These are phyloP conservation scores for Patella pellucida DNA, from an alignment of 2,888 invertebrate species.

Conservation along the genomic window DNA sequence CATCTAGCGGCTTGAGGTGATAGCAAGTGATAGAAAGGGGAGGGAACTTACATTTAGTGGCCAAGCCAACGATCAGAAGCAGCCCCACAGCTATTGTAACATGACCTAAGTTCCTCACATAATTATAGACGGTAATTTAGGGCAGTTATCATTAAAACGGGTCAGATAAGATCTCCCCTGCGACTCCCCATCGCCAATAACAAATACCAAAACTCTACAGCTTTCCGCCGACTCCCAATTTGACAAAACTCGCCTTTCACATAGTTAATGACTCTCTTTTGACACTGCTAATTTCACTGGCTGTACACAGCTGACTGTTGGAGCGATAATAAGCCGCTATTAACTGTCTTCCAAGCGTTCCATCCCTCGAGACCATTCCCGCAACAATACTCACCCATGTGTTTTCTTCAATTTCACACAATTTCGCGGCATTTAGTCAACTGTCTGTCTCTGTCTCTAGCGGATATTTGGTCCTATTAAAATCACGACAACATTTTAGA, in stretches of 20 bases:
- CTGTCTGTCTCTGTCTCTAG: background rate
- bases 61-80: no score
- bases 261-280: constrained; percentile 7
- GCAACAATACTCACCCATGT: constrained; percentile 14
- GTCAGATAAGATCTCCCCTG: constrained; percentile 9
- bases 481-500: background rate
- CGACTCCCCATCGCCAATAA: constrained; percentile 1
- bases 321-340: constrained; percentile 4
- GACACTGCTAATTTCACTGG: constrained; percentile 8
- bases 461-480: background rate
- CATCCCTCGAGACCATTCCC: constrained; percentile 6
- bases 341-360: background rate
- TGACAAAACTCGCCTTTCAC: constrained; percentile 2
- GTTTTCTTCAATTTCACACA: constrained; percentile 32
- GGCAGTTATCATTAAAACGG: constrained; percentile 2
- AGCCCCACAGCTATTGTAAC: background rate
- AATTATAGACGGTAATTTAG: constrained; percentile 1
- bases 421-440: constrained; percentile 22
- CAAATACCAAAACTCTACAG: background rate
- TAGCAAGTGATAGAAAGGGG: no score
- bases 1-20: no score
- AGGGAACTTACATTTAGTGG: no score
- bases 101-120: background rate
- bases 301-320: constrained; percentile 3
- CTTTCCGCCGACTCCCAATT: background rate